These are phyloP conservation scores for Oophaga pumilio DNA, from an alignment of 2,113 vertebrate species.

Conservation along the genomic window DNA sequence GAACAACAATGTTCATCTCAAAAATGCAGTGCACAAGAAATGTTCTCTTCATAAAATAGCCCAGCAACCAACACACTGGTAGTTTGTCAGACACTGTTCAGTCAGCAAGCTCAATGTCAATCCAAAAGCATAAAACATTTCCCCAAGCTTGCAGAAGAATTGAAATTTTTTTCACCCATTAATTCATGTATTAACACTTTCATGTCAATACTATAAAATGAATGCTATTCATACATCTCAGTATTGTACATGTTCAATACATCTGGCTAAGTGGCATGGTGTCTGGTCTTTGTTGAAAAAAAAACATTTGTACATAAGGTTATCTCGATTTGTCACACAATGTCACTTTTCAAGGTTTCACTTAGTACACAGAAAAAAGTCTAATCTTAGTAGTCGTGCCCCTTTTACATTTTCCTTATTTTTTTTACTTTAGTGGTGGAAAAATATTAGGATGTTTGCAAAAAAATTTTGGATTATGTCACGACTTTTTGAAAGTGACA, in stretches of 20 bases:
- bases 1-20: background rate
- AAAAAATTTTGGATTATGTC: too few species aligned
- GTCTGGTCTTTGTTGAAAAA: background rate
- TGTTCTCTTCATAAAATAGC: conserved; percentile 7
- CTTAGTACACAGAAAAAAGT: background rate
- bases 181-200: conserved; percentile 12
- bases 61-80: conserved; percentile 1
- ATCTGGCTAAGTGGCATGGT: background rate
- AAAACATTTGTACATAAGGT: background rate
- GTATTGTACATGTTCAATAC: background rate
- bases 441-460: too few species aligned
- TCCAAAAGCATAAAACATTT: conserved; percentile 36
- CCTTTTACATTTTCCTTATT: background rate
- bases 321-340: background rate
- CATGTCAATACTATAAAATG: background rate
- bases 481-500: too few species aligned
- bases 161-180: conserved; percentile 13
- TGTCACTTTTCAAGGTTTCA: background rate
- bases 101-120: conserved; percentile 14
- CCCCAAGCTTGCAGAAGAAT: conserved; percentile 24
- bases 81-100: conserved; percentile 44
- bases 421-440: too few species aligned
- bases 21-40: conserved; percentile 17
- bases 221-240: background rate
- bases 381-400: background rate